phyloP scores from a whole-genome alignment of 2,888 invertebrate species.

The Spisula solida region DNA sequence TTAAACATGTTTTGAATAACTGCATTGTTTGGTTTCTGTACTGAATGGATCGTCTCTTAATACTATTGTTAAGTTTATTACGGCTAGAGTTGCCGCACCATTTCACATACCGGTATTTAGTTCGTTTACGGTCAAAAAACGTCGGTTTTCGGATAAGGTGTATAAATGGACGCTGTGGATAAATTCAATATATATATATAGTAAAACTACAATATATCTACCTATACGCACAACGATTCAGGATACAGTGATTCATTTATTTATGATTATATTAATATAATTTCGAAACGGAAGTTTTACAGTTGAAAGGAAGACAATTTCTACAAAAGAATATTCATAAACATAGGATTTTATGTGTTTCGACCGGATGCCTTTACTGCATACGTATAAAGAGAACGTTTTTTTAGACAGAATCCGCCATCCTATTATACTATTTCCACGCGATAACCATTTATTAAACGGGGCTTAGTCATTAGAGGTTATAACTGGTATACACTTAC shows the following conservation, averaged over 20 bases:
- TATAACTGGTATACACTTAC: background rate
- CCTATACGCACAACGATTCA: background rate
- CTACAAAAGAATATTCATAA: too few species aligned
- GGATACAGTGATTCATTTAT: background rate
- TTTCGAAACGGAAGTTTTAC: background rate
- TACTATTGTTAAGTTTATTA: conserved; percentile 21
- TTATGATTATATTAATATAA: background rate
- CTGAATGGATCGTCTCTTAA: background rate
- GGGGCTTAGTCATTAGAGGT: background rate
- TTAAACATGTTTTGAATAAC: background rate
- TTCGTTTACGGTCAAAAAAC: background rate
- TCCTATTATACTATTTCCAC: background rate
- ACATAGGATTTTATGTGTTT: too few species aligned
- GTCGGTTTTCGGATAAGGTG: background rate
- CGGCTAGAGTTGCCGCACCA: background rate
- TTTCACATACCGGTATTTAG: background rate
- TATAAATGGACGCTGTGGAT: background rate
- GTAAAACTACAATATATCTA: background rate
- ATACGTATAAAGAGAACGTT: background rate
- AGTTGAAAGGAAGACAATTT: too few species aligned
- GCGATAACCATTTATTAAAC: background rate
- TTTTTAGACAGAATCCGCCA: background rate
- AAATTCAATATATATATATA: background rate
- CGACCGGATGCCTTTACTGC: too few species aligned
- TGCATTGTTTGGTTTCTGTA: background rate